A percentile compares a stretch with the other conserved stretches of the same genome.
These are phyloP conservation scores for Stenolophus ochropezus DNA, from an alignment of 2,888 invertebrate genomes.

Conservation along the genomic window DNA sequence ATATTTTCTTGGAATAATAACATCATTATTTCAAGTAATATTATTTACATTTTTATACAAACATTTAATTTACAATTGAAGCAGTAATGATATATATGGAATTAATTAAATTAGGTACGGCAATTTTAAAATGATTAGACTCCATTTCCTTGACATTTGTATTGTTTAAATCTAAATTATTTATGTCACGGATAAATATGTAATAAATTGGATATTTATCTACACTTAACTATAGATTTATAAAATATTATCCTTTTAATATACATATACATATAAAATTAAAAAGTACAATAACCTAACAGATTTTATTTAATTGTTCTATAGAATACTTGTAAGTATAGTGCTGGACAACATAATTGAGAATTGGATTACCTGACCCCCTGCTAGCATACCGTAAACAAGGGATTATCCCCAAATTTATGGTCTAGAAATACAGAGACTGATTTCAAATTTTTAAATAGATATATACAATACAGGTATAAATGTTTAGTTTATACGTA, in stretches of 20 bases:
- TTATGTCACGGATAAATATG: neutral
- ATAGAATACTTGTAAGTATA: too few relatives aligned
- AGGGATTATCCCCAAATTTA: too few relatives aligned
- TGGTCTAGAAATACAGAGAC: too few relatives aligned
- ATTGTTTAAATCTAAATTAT: neutral
- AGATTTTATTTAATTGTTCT: too few relatives aligned
- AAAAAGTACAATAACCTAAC: neutral
- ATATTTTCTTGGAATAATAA: conserved; percentile 14
- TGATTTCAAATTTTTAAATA: too few relatives aligned
- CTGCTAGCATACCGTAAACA: too few relatives aligned
- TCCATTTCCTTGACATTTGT: conserved; percentile 8
- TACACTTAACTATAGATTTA: too few relatives aligned
- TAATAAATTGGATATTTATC: neutral
- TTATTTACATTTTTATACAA: neutral
- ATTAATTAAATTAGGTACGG: neutral
- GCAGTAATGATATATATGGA: neutral
- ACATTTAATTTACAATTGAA: neutral
- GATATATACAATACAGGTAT: too few relatives aligned
- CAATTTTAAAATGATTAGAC: conserved; percentile 21
- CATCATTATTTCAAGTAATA: neutral
- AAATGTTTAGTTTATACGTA: too few relatives aligned
- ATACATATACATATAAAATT: neutral
- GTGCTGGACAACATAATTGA: too few relatives aligned
- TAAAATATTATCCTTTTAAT: neutral
- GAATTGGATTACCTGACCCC: too few relatives aligned